Evolutionary conservation across 1,140 invertebrate genomes (phyloP).

Genomic region (Anadara kagoshimensis): DNA sequence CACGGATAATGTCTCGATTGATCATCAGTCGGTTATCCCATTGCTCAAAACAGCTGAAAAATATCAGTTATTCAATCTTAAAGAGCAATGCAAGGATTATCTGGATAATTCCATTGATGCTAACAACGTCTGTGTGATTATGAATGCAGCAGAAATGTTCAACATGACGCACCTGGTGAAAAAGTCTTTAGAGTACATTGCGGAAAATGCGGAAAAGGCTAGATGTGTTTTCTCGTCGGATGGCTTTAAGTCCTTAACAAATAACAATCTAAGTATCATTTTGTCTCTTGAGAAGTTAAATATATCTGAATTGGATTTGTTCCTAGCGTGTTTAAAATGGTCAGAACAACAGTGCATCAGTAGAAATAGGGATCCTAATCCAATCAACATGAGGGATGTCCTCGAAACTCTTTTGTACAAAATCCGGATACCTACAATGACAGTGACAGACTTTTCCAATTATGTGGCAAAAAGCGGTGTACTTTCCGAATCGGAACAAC

Average conservation of each 20-base stretch:
- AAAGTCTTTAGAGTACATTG: constrained; percentile 29
- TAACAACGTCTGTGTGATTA: constrained; percentile 30
- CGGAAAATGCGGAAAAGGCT: constrained; percentile 23
- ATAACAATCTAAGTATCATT: constrained; percentile 25
- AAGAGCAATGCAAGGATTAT: constrained; percentile 25
- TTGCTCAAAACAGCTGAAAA: constrained; percentile 32
- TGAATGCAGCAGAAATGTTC: constrained; percentile 35
- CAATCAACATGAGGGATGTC: constrained; percentile 4
- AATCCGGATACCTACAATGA: constrained; percentile 19
- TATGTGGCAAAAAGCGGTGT: constrained; percentile 24
- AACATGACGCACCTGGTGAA: constrained; percentile 12
- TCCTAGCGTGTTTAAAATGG: constrained; percentile 8
- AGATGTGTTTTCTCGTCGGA: constrained; percentile 29
- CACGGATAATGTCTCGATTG: constrained; percentile 27
- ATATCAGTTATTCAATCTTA: constrained; percentile 25
- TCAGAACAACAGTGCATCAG: constrained; percentile 8
- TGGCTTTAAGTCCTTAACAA: constrained; percentile 17
- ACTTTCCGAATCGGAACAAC: constrained; percentile 23
- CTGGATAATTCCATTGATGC: constrained; percentile 27
- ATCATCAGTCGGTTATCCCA: constrained; percentile 28
- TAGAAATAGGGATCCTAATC: not conserved
- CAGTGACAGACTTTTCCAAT: constrained; percentile 26
- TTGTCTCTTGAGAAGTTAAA: constrained; percentile 12
- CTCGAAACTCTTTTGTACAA: constrained; percentile 9
- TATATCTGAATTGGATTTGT: constrained; percentile 7